phyloP scores from a whole-genome alignment of 2,797 vertebrate species.

The Miichthys miiuy region DNA sequence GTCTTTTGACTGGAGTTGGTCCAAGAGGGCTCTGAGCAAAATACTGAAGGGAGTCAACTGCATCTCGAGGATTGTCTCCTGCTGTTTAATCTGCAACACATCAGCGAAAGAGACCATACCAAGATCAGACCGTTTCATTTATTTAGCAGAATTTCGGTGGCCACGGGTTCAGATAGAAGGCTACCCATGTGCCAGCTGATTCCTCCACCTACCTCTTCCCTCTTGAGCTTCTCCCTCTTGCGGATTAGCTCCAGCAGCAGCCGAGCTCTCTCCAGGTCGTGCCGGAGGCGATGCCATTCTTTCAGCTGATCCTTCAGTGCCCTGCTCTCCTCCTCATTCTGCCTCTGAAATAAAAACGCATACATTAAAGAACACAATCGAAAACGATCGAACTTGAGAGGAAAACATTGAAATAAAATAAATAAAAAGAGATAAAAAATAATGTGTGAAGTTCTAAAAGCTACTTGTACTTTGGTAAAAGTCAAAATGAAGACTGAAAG shows the following conservation, averaged over 20 bases:
- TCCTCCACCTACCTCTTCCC: constrained; percentile 90
- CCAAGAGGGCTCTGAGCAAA: constrained; percentile 91
- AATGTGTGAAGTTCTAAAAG: constrained; percentile 18
- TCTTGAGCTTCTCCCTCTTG: constrained; percentile 98
- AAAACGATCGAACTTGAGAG: background rate
- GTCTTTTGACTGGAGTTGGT: constrained; percentile 96
- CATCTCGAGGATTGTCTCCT: constrained; percentile 93
- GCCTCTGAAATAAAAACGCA: constrained; percentile 82
- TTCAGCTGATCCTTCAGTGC: constrained; percentile 96
- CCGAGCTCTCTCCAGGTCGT: constrained; percentile 94
- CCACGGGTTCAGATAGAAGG: background rate
- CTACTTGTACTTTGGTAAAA: constrained; percentile 17
- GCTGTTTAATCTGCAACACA: constrained; percentile 89
- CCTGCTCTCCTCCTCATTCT: constrained; percentile 93
- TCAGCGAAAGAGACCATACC: background rate
- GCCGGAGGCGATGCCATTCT: constrained; percentile 95
- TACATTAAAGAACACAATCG: background rate
- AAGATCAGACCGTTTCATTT: background rate
- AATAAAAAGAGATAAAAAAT: too few species aligned
- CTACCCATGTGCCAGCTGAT: background rate
- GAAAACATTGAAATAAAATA: too few species aligned
- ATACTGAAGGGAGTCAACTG: constrained; percentile 94
- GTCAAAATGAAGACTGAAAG: constrained; percentile 48
- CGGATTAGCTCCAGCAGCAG: constrained; percentile 96
- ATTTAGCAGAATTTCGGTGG: background rate